A percentile compares a stretch with the other conserved stretches of the same genome.
Conservation (phyloP, 2,888 invertebrate species). For the Tachina grossa region DNA sequence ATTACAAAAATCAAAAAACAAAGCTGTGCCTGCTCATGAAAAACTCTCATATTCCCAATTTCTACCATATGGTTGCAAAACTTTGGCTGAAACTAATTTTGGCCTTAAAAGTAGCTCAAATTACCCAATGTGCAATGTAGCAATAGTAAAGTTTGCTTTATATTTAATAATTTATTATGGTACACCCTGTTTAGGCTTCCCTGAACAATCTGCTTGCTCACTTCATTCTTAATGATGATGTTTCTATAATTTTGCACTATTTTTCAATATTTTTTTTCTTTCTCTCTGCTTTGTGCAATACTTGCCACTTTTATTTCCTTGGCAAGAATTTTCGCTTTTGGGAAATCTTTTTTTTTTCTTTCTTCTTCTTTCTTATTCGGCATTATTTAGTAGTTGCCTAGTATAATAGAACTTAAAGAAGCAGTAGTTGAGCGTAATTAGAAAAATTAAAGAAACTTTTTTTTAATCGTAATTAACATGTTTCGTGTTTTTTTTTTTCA, state of each 20-base stretch:
- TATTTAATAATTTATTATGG: not conserved
- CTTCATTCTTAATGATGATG: slow-evolving; percentile 55
- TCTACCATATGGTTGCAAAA: no score
- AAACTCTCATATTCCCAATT: no score
- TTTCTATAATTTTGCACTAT: slow-evolving; percentile 19
- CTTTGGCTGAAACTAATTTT: no score
- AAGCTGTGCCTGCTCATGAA: no score
- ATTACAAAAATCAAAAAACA: no score
- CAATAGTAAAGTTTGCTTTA: no score
- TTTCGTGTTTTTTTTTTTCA: slow-evolving; percentile 37
- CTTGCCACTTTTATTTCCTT: slow-evolving; percentile 23
- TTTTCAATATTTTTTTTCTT: slow-evolving; percentile 1
- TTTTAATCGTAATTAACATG: slow-evolving; percentile 70
- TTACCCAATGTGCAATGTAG: no score
- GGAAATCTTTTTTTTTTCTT: slow-evolving; percentile 39
- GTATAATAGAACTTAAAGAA: slow-evolving; percentile 4
- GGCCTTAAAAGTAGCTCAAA: no score
- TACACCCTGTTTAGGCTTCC: slow-evolving; percentile 29
- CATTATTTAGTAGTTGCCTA: slow-evolving; percentile 59
- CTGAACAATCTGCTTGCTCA: not conserved
- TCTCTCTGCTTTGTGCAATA: not conserved
- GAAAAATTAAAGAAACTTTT: slow-evolving; percentile 63
- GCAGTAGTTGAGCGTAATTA: slow-evolving; percentile 65
- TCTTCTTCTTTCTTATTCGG: slow-evolving; percentile 46
- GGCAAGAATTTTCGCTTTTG: slow-evolving; percentile 48